These are phyloP conservation scores for Acleris emargana DNA, from an alignment of 2,888 invertebrate genomes.

Conservation along the genomic window DNA sequence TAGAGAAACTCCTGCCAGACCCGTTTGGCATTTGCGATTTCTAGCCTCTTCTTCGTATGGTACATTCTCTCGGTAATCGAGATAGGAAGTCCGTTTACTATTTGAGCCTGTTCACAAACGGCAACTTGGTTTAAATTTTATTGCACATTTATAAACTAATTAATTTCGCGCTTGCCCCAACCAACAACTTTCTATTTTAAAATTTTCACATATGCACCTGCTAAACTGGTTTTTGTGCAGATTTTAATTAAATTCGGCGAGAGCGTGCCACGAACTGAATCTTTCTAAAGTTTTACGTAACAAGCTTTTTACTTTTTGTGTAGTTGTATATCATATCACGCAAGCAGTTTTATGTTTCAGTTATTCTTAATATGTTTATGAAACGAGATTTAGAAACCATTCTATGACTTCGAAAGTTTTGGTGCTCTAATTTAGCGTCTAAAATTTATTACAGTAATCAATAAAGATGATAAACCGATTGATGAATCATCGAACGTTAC, in stretches of 20 bases:
- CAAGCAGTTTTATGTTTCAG: conserved; percentile 26
- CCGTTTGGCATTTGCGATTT: conserved; percentile 61
- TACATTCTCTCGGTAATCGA: conserved; percentile 39
- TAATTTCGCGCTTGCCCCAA: conserved; percentile 40
- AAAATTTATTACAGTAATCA: conserved; percentile 15
- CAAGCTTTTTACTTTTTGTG: conserved; percentile 55
- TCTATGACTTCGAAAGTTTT: conserved; percentile 26
- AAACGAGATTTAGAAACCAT: conserved; percentile 25
- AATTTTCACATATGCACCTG: conserved; percentile 51
- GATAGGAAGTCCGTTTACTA: conserved; percentile 56
- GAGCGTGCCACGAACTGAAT: conserved; percentile 51
- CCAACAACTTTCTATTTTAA: conserved; percentile 69
- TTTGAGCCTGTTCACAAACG: conserved; percentile 24
- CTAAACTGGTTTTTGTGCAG: conserved; percentile 50
- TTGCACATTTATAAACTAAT: conserved; percentile 39
- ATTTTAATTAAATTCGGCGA: conserved; percentile 61
- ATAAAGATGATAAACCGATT: conserved; percentile 18
- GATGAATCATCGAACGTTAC: conserved; percentile 29
- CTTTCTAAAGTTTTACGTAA: conserved; percentile 63
- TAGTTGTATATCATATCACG: conserved; percentile 39
- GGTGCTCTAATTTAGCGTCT: conserved; percentile 22
- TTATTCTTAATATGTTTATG: conserved; percentile 12
- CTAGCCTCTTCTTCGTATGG: conserved; percentile 62
- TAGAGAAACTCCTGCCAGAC: conserved; percentile 72
- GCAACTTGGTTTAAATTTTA: conserved; percentile 31